Percentiles rank a stretch among this genome's conserved stretches.
These are phyloP conservation scores for Aricia agestis DNA, from an alignment of 1,140 invertebrate genomes.

Conservation along the genomic window DNA sequence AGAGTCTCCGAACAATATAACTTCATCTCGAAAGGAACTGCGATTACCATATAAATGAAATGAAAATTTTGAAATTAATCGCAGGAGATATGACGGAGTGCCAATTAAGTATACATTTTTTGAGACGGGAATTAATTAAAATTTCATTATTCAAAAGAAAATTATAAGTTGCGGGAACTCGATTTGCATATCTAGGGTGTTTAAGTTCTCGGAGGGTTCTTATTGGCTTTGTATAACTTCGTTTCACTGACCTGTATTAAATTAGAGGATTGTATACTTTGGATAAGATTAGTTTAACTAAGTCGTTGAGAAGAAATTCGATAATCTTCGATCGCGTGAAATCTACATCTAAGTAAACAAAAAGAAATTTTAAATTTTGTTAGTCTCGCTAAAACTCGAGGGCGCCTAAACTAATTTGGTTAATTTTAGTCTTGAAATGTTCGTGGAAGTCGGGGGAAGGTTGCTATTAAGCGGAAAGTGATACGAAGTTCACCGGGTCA, in stretches of 20 bases:
- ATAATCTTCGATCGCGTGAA: too few relatives aligned
- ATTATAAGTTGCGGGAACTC: constrained; percentile 57
- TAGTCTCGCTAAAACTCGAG: too few relatives aligned
- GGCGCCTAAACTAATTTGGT: too few relatives aligned
- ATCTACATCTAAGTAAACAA: too few relatives aligned
- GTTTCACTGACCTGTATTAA: background rate
- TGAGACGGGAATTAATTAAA: constrained; percentile 57
- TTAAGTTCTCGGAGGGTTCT: constrained; percentile 45
- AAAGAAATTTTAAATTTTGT: too few relatives aligned
- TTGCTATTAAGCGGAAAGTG: too few relatives aligned
- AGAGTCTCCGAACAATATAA: background rate
- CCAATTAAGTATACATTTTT: constrained; percentile 30
- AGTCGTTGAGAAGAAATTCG: too few relatives aligned
- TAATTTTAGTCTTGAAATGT: too few relatives aligned
- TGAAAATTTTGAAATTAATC: constrained; percentile 13
- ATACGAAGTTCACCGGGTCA: too few relatives aligned
- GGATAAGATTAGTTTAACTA: background rate
- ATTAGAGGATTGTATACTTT: background rate
- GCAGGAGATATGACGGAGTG: constrained; percentile 6
- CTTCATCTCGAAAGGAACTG: background rate
- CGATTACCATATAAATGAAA: background rate
- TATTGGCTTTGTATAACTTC: constrained; percentile 52
- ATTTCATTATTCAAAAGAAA: constrained; percentile 61
- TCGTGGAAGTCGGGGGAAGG: too few relatives aligned
- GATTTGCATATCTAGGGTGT: constrained; percentile 62